Conservation (phyloP, 2,113 vertebrate genomes). For the Spea multiplicata region DNA sequence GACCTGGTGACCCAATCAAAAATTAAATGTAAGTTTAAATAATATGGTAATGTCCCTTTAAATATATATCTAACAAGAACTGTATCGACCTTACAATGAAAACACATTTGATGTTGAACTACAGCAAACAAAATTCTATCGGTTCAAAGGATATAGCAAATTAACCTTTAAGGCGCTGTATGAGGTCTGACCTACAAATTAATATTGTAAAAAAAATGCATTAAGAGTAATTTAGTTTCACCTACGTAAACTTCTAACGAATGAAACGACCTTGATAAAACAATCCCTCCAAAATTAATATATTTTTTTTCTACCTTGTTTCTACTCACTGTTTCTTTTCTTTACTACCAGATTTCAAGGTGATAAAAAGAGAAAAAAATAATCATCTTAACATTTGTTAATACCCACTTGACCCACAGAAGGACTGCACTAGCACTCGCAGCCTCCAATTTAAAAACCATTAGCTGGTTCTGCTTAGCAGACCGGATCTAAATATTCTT, state of each 20-base stretch:
- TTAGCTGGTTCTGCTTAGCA: constrained; percentile 89
- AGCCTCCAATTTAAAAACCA: constrained; percentile 87
- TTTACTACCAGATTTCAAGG: constrained; percentile 68
- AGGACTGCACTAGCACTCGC: constrained; percentile 68
- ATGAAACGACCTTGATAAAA: constrained; percentile 55
- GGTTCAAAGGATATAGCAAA: neutral
- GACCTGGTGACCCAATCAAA: no score
- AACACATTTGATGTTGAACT: no score
- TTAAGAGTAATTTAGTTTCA: neutral
- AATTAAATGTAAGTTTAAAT: no score
- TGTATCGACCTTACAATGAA: no score
- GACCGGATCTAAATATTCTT: constrained; percentile 95
- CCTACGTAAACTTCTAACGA: neutral
- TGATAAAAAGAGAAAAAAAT: constrained; percentile 64
- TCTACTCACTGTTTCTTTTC: constrained; percentile 58
- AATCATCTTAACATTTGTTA: constrained; percentile 76
- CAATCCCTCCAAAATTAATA: constrained; percentile 14
- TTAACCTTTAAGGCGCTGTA: neutral
- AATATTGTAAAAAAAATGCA: neutral
- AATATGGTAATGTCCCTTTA: no score
- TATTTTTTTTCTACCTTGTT: constrained; percentile 40
- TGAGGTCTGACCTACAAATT: neutral
- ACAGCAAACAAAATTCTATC: no score
- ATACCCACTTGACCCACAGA: constrained; percentile 81
- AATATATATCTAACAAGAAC: no score